These are phyloP conservation scores for Anguilla marmorata DNA, from an alignment of 2,797 vertebrate genomes.

Conservation along the genomic window DNA sequence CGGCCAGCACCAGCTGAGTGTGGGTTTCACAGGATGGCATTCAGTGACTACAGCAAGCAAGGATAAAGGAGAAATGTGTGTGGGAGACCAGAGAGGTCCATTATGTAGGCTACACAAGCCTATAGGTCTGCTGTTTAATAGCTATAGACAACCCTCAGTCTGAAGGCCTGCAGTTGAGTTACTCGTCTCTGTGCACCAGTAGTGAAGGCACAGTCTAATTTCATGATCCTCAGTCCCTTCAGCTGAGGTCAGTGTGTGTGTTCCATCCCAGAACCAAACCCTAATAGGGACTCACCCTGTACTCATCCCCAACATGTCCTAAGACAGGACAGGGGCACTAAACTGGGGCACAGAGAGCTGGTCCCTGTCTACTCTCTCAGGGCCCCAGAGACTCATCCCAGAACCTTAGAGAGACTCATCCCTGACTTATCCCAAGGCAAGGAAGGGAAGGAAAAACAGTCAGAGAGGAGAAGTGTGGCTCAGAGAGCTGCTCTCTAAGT, in stretches of 20 bases:
- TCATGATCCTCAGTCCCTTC: background rate
- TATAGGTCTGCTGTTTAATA: background rate
- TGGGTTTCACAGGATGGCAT: slow-evolving; percentile 35
- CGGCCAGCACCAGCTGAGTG: slow-evolving; percentile 67
- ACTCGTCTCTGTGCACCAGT: background rate
- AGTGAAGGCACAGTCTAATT: background rate
- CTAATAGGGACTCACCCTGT: background rate
- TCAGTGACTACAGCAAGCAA: background rate
- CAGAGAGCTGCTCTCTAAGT: slow-evolving; percentile 12
- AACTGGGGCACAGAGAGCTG: background rate
- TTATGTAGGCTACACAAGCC: background rate
- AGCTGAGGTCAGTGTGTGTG: background rate
- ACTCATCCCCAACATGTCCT: background rate
- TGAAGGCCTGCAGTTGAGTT: slow-evolving; percentile 44
- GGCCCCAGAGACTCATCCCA: background rate
- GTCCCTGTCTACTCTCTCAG: background rate
- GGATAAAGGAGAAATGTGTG: background rate
- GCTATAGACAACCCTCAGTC: background rate
- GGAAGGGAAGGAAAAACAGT: background rate
- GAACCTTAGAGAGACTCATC: background rate
- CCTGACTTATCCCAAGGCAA: background rate
- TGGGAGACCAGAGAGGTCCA: background rate
- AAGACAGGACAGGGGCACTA: background rate
- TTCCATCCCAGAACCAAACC: background rate
- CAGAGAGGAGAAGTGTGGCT: background rate